Evolutionary conservation across 2,113 vertebrate genomes (phyloP).

Genomic region (Gorsachius goisagi): DNA sequence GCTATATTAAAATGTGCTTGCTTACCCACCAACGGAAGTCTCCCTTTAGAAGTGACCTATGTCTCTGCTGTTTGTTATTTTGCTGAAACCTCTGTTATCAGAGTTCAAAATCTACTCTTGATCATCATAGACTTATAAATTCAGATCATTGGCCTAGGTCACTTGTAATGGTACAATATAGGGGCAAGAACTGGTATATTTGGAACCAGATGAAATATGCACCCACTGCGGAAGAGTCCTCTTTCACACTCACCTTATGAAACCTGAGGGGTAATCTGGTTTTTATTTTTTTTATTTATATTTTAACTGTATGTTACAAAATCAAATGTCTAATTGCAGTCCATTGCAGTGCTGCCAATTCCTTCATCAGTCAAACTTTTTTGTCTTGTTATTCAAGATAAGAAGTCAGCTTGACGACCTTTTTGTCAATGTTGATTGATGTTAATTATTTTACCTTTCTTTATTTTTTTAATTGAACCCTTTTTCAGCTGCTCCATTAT

Average conservation of each 20-base stretch:
- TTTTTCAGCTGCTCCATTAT: not conserved
- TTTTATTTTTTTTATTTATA: not conserved
- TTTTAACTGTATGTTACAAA: not conserved
- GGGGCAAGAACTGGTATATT: fast-evolving
- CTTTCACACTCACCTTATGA: not conserved
- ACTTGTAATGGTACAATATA: not conserved
- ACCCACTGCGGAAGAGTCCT: not conserved
- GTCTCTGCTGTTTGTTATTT: not conserved
- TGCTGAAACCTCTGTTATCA: not conserved
- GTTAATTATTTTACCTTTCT: not conserved
- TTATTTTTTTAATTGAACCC: not conserved
- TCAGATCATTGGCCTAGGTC: not conserved
- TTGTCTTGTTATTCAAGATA: not conserved
- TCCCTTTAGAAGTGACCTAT: not conserved
- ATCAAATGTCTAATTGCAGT: not conserved
- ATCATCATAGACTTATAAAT: not conserved
- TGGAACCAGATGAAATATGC: not conserved
- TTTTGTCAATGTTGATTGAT: not conserved
- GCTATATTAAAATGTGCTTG: not conserved
- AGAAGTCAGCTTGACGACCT: not conserved
- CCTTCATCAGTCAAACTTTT: not conserved
- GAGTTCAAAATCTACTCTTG: not conserved
- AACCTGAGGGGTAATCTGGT: not conserved
- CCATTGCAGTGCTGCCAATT: not conserved
- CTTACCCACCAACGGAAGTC: not conserved